Percentiles rank a stretch among this genome's conserved stretches.
Evolutionary conservation across 2,888 invertebrate species (phyloP).

Genomic region (Metellina segmentata): DNA sequence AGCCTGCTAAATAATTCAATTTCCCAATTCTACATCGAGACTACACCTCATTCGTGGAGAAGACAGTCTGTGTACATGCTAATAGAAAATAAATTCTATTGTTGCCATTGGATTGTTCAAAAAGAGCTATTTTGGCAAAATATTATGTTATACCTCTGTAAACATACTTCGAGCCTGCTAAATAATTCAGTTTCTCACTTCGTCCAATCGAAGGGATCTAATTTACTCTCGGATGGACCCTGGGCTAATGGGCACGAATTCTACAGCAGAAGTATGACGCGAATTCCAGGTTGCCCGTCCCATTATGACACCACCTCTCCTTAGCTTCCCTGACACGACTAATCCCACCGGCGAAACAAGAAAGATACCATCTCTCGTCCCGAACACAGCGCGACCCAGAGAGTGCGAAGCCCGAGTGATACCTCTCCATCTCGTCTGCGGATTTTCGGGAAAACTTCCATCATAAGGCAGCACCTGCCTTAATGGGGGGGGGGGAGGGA

Average conservation of each 20-base stretch:
- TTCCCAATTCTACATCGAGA: too few relatives aligned
- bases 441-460: background rate
- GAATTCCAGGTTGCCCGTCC: background rate
- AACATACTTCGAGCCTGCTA: background rate
- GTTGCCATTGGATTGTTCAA: too few relatives aligned
- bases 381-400: background rate
- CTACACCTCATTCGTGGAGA: too few relatives aligned
- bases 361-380: slow-evolving; percentile 30
- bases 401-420: background rate
- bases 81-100: too few relatives aligned
- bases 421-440: slow-evolving; percentile 48
- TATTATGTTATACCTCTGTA: background rate
- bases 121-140: too few relatives aligned
- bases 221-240: background rate
- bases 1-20: too few relatives aligned
- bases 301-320: background rate
- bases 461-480: slow-evolving; percentile 23
- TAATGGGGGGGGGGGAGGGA: background rate
- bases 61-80: too few relatives aligned
- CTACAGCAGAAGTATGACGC: too few relatives aligned
- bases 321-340: slow-evolving; percentile 5
- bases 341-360: slow-evolving; percentile 41
- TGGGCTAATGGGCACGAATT: background rate
- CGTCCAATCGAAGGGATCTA: background rate
- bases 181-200: too few relatives aligned